Evolutionary conservation across 1,140 invertebrate genomes (phyloP), one percentile per base, ranked within the genome.

Genomic region (Drosophila quadrilineata): DNA sequence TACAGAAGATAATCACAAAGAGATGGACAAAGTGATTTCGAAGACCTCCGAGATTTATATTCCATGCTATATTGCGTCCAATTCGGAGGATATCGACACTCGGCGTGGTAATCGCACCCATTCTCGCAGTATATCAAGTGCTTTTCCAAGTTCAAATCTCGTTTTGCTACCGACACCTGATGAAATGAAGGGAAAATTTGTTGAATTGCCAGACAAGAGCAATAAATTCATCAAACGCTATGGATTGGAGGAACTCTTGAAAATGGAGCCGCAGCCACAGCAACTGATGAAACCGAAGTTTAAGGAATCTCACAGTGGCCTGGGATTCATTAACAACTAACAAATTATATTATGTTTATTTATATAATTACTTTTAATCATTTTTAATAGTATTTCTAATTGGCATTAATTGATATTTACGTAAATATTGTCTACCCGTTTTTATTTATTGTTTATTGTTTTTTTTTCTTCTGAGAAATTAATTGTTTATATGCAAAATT

Each of bases 71-170:
- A n/a, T n/a, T 28, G 43, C 65, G 65, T 3, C 69, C 65, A n/a
- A 16, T 35, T 3, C 60, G 19, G 5, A 6, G 28, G 10, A 6
- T 43, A 6, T 28, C 1, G 70, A 72, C 29, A 10, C 3, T 6
- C 66, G 70, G 3, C 66, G 66, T 0, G 66, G 70, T 9, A 72
- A 70, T 54, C 31, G 70, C 1, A 72, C 48, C 1, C 60, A 72
- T 8, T 66, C 70, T 2, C 46, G 48, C n/a, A 48, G 54, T 16
- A 53, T 67, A 6, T 53, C 41, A 4, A 40, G 49, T n/a, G 28
- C 40, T 10, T 41, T 65, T 6, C 6, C 46, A 22, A 59, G 31
- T 0, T 59, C 36, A 28, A 57, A 57, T 2, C 21, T 48, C 6
- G 12, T 72, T 22, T 49, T 17, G 17, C 22, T 5, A 2, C 5